Conservation (phyloP, 1,140 invertebrate genomes). For the Xylocopa sonorina region DNA sequence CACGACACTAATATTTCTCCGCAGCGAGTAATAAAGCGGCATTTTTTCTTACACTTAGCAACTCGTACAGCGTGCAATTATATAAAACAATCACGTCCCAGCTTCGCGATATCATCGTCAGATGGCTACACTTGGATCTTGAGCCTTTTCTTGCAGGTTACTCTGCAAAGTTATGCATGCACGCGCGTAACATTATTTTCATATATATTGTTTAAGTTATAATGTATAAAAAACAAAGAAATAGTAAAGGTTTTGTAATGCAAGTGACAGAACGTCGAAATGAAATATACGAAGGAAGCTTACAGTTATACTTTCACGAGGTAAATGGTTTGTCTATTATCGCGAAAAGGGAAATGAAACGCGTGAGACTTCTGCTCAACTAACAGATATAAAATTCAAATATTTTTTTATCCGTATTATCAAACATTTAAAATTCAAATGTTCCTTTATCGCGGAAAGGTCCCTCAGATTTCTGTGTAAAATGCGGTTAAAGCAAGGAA, state of each 20-base stretch:
- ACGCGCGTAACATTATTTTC: too few relatives aligned
- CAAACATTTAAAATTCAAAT: conserved; percentile 8
- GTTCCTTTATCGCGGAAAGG: neutral
- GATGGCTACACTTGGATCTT: conserved; percentile 6
- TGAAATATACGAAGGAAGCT: neutral
- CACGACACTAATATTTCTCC: conserved; percentile 17
- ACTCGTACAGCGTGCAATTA: neutral
- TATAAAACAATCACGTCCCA: neutral
- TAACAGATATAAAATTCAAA: conserved; percentile 44
- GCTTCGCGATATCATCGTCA: neutral
- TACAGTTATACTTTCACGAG: neutral
- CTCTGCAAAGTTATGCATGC: neutral
- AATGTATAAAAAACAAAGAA: neutral
- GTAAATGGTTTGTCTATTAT: conserved; percentile 41
- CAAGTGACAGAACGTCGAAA: neutral
- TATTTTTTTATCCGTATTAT: conserved; percentile 34
- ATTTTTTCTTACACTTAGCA: neutral
- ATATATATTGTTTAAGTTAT: neutral
- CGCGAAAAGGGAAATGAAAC: conserved; percentile 29
- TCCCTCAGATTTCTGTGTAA: neutral
- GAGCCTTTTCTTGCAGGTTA: neutral
- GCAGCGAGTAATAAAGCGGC: too few relatives aligned
- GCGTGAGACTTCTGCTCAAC: conserved; percentile 10
- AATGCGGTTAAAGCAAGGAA: too few relatives aligned
- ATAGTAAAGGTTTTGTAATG: neutral